Evolutionary conservation across 2,113 vertebrate genomes (phyloP), one percentile per base, ranked within the genome.

Genomic region (Cebus imitator): DNA sequence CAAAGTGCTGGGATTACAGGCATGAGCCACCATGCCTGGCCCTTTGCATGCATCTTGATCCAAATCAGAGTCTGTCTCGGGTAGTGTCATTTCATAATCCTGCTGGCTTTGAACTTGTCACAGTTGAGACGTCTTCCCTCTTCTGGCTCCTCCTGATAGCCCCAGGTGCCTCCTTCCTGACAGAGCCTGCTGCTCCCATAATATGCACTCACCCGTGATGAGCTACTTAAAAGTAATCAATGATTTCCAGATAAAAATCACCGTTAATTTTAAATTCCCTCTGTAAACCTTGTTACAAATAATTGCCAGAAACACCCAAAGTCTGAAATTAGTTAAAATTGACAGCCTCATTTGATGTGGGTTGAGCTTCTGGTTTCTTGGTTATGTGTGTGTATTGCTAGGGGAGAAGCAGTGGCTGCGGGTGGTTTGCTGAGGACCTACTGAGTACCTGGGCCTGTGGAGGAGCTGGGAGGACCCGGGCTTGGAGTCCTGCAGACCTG

Each of bases 241-340:
- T 89, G 98, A 97, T 98, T 98, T 95, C 97, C 89, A 88, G 66
- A 96, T 98, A 97, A 97, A 96, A 97, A 97, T 83, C 88, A 91
- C 82, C 90, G 88, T 98, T 95, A 96, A 83, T 95, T 92, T 96
- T 97, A 97, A 98, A 95, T 96, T 96, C 93, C 92, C 95, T 98
- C 96, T 82, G 45, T 97, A 98, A 98, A 94, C 95, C 96, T 91
- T 85, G 76, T 94, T 98, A 96, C 88, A 95, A 96, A 94, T 95
- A 98, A 96, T 97, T 97, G 84, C 97, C 97, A 93, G 92, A 95
- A 96, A 96, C 97, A 87, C 96, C 96, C 90, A 81, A 93, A 98
- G 94, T 93, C 95, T 97, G 97, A 98, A 96, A 79, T 97, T 95
- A 98, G 97, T 98, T 92, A 97, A 98, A 98, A 91, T 96, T 27